Evolutionary conservation across 2,113 vertebrate genomes (phyloP), one percentile per base, ranked within the genome.

Genomic region (Ochotona curzoniae): DNA sequence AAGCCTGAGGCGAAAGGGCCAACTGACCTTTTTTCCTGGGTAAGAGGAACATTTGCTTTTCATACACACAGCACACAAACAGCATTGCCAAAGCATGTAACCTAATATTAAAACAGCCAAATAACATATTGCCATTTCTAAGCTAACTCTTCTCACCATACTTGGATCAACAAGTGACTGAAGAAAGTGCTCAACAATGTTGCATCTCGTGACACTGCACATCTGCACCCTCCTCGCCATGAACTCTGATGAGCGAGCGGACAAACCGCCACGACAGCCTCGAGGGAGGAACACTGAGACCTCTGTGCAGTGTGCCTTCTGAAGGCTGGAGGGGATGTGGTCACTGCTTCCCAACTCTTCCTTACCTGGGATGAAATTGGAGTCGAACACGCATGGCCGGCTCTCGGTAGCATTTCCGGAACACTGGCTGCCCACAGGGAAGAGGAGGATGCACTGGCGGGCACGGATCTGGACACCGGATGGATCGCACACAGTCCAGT

Each of bases 351-450:
- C 80, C 26, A 32, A 44, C 28, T 21, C 21, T 66, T 67, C 71
- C 97, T 95, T 96, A 99, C 99, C 99, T 98, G 99, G 99, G 97
- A 99, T 99, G 35, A 99, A 98, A 96, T 99, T 99, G 92, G 99
- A 99, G 96, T 99, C 98, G 1, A 96, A 98, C 26, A 98, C 83
- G 75, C 99, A 99, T 0, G 98, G 93, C 88, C 97, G 96, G 90
- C 95, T 99, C 97, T 99, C 99, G 0, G 99, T 99, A 96, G 96
- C 96, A 95, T 99, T 99, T 86, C 99, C 99, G 0, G 98, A 98
- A 96, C 99, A 99, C 97, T 99, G 99, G 97, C 98, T 98, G 81
- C 99, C 99, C 94, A 99, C 98, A 0, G 99, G 99, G 93, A 99
- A 99, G 57, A 99, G 97, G 63, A 99, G 96, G 71, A 99, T 93